Percentiles rank a stretch among this genome's conserved stretches.
phyloP scores from a whole-genome alignment of 2,113 vertebrate species.

The Cichladusa arquata region DNA sequence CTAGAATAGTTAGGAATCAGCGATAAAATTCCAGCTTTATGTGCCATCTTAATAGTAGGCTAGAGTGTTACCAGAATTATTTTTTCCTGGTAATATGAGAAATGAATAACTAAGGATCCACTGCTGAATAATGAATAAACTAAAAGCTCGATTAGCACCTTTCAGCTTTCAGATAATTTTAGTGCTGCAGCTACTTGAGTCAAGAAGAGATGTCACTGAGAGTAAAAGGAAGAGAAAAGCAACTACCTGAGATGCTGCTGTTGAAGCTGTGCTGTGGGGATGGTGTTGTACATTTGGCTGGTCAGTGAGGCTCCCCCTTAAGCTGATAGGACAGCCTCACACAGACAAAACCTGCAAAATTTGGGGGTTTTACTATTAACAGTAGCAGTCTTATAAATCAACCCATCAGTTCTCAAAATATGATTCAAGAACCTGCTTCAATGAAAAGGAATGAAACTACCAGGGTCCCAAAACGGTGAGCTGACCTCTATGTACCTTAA shows the following conservation, averaged over 20 bases:
- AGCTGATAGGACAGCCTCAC: not conserved
- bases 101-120: slow-evolving; percentile 38
- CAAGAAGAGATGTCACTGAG: slow-evolving; percentile 3
- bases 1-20: not conserved
- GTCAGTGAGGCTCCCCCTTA: not conserved
- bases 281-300: not conserved
- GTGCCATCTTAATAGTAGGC: slow-evolving; percentile 28
- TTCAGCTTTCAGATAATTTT: slow-evolving; percentile 57
- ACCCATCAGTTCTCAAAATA: not conserved
- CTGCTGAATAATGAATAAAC: slow-evolving; percentile 58
- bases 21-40: not conserved
- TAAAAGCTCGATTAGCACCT: slow-evolving; percentile 45
- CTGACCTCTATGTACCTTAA: not conserved
- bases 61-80: not conserved
- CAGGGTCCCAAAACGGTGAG: not conserved
- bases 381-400: not conserved
- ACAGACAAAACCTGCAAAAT: not conserved
- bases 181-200: slow-evolving; percentile 12
- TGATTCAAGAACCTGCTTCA: not conserved
- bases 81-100: slow-evolving; percentile 16
- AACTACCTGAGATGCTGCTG: not conserved
- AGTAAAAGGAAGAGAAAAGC: slow-evolving; percentile 26
- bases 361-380: not conserved
- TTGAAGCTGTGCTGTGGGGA: not conserved
- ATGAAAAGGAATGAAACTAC: not conserved